Conservation (phyloP, 2,797 vertebrate species). For the Thamnophis elegans region DNA sequence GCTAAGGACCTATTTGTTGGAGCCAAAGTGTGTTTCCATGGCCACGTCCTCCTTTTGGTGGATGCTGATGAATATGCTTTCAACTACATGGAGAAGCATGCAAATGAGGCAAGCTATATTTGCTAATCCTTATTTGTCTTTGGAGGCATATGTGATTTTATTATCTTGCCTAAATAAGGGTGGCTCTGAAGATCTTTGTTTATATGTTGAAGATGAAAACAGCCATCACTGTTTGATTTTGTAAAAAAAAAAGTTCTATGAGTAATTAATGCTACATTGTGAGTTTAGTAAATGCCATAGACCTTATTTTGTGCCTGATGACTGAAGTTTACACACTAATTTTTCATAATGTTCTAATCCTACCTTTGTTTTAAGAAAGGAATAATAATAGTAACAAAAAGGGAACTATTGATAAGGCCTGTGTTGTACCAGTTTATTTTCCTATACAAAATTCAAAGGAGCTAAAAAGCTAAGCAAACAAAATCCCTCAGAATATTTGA, state of each 20-base stretch:
- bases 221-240: slow-evolving; percentile 45
- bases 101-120: slow-evolving; percentile 78
- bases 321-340: slow-evolving; percentile 40
- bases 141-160: slow-evolving; percentile 11
- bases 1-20: slow-evolving; percentile 85
- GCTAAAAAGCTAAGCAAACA: slow-evolving; percentile 40
- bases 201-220: slow-evolving; percentile 50
- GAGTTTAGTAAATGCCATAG: slow-evolving; percentile 41
- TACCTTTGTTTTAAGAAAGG: slow-evolving; percentile 49
- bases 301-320: slow-evolving; percentile 43
- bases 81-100: slow-evolving; percentile 87
- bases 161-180: slow-evolving; percentile 24
- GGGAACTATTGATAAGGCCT: slow-evolving; percentile 31
- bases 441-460: slow-evolving; percentile 37
- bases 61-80: slow-evolving; percentile 88
- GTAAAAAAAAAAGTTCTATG: slow-evolving; percentile 46
- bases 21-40: slow-evolving; percentile 79
- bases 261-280: background rate
- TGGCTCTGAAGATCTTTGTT: slow-evolving; percentile 47
- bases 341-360: slow-evolving; percentile 56
- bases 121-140: slow-evolving; percentile 37
- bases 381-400: slow-evolving; percentile 30
- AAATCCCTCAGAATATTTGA: slow-evolving; percentile 41
- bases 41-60: slow-evolving; percentile 77
- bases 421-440: slow-evolving; percentile 50